Evolutionary conservation across 2,888 invertebrate genomes (phyloP).

Genomic region (Alentia gelatinosa): DNA sequence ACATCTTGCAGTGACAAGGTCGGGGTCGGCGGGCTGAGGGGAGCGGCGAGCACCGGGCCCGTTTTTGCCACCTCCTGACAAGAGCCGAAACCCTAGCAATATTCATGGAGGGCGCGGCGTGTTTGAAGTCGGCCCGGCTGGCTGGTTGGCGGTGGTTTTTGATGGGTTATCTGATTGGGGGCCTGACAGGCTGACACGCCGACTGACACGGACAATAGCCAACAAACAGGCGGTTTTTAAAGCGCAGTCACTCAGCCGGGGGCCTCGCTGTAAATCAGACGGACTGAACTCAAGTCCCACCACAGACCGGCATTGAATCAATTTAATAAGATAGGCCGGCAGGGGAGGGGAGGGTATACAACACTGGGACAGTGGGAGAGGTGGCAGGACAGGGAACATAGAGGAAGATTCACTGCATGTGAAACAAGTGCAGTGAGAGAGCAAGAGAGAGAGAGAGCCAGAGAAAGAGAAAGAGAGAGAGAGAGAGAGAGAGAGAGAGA

Average conservation of each 20-base stretch:
- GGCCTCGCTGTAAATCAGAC: constrained; percentile 4
- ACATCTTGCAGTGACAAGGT: constrained; percentile 35
- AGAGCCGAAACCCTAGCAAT: constrained; percentile 17
- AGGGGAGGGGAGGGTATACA: neutral
- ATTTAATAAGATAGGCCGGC: neutral
- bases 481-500: neutral
- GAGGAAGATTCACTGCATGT: too few species aligned
- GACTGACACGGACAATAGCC: constrained; percentile 42
- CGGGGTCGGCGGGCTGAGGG: neutral
- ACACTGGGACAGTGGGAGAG: neutral
- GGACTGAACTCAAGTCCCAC: neutral
- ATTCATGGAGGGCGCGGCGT: neutral
- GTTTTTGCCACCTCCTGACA: constrained; percentile 27
- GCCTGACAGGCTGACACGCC: constrained; percentile 9
- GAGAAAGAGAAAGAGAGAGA: neutral
- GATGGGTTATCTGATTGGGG: constrained; percentile 48
- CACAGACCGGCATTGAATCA: constrained; percentile 13
- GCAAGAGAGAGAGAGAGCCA: neutral
- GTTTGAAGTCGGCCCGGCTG: constrained; percentile 12
- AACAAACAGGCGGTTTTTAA: constrained; percentile 40
- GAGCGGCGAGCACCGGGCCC: neutral
- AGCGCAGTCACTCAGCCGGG: constrained; percentile 18
- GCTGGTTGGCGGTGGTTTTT: neutral
- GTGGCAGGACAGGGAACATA: neutral
- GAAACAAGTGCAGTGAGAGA: neutral